A percentile compares a stretch with the other conserved stretches of the same genome.
These are phyloP conservation scores for Apodemus sylvaticus DNA, from an alignment of 2,113 vertebrate species.

Conservation along the genomic window DNA sequence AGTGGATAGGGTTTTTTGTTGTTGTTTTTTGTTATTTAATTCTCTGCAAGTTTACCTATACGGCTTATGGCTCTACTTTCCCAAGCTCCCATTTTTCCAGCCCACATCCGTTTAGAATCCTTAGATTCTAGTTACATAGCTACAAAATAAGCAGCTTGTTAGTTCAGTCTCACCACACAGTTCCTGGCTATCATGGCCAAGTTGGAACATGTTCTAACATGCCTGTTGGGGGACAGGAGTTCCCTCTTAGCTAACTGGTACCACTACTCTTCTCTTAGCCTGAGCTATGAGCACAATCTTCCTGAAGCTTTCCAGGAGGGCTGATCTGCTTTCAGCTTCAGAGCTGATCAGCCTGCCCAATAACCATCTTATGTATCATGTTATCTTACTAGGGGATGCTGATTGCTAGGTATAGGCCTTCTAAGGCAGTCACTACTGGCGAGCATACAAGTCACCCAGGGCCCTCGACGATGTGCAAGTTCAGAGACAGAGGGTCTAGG, in stretches of 20 bases:
- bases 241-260: neutral
- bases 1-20: neutral
- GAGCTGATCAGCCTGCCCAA: neutral
- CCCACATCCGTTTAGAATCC: neutral
- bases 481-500: neutral
- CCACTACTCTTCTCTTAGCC: neutral
- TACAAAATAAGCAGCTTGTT: neutral
- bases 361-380: neutral
- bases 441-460: neutral
- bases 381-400: neutral
- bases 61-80: neutral
- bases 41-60: neutral
- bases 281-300: neutral
- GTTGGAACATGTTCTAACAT: neutral
- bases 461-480: neutral
- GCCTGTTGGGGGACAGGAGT: neutral
- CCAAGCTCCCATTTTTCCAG: neutral
- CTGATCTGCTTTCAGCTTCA: neutral
- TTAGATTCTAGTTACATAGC: neutral
- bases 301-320: neutral
- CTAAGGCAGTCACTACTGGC: neutral
- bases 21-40: neutral
- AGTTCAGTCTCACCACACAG: neutral
- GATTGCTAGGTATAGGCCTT: neutral
- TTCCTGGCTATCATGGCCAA: neutral